Conservation (phyloP, 2,113 vertebrate genomes). For the Apodemus sylvaticus region DNA sequence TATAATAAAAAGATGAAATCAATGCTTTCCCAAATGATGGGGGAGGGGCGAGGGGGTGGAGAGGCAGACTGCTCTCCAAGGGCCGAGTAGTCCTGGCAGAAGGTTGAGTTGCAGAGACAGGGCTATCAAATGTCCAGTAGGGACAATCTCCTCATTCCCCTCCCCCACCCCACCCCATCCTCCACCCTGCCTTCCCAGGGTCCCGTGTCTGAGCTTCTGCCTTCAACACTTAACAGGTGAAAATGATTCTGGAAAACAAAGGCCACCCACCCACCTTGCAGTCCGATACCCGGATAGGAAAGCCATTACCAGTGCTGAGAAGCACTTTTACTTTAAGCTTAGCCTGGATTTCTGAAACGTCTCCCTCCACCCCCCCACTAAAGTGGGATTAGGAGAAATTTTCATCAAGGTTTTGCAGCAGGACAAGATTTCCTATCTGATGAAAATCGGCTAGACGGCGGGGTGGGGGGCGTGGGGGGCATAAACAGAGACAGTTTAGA, state of each 20-base stretch:
- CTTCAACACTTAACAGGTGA: neutral
- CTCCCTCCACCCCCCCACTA: conserved; percentile 29
- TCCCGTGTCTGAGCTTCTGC: neutral
- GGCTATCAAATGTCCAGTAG: conserved; percentile 76
- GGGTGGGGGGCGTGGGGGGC: no score
- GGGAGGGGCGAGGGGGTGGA: neutral
- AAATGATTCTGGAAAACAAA: conserved; percentile 55
- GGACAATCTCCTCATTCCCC: conserved; percentile 22
- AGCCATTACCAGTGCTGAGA: neutral
- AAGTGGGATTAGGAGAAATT: conserved; percentile 55
- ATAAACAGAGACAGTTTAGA: conserved; percentile 53
- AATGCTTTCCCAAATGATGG: conserved; percentile 83
- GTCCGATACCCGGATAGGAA: conserved; percentile 47
- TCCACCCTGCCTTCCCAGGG: accelerated
- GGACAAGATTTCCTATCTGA: conserved; percentile 33
- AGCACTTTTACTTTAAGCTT: conserved; percentile 1
- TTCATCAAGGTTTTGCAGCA: neutral
- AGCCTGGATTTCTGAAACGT: conserved; percentile 63
- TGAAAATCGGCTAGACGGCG: conserved; percentile 22
- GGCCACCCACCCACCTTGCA: neutral
- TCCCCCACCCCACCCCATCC: neutral
- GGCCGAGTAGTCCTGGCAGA: conserved; percentile 72
- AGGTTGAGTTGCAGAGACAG: conserved; percentile 73
- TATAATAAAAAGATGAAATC: conserved; percentile 73
- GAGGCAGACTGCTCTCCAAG: conserved; percentile 71